A percentile compares a stretch with the other conserved stretches of the same genome.
phyloP scores from a whole-genome alignment of 2,888 invertebrate species.

The Phania funesta region DNA sequence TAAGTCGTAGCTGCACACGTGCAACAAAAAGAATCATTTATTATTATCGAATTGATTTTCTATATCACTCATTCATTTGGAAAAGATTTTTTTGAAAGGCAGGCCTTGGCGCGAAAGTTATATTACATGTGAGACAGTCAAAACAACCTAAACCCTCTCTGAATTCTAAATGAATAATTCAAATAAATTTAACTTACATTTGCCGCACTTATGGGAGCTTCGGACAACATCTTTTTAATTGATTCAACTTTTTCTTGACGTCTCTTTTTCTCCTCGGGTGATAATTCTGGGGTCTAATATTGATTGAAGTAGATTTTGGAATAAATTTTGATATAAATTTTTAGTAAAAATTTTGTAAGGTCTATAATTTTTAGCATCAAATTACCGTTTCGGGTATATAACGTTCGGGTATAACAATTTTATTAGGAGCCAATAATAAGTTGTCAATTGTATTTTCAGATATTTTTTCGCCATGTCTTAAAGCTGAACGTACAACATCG shows the following conservation, averaged over 20 bases:
- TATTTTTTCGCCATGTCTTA: conserved; percentile 82
- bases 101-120: too few species aligned
- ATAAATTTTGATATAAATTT: conserved; percentile 61
- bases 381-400: conserved; percentile 93
- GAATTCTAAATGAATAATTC: not conserved
- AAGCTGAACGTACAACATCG: conserved; percentile 92
- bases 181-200: conserved; percentile 75
- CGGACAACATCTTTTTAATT: conserved; percentile 93
- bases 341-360: conserved; percentile 50
- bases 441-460: conserved; percentile 90
- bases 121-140: too few species aligned
- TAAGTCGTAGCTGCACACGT: too few species aligned
- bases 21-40: too few species aligned
- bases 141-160: too few species aligned
- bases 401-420: conserved; percentile 94
- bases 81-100: too few species aligned
- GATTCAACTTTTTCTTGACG: conserved; percentile 93
- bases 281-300: conserved; percentile 87
- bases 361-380: conserved; percentile 45
- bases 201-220: conserved; percentile 81
- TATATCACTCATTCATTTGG: too few species aligned
- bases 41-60: too few species aligned
- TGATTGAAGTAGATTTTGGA: not conserved
- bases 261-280: conserved; percentile 91
- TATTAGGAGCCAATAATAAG: conserved; percentile 91